Evolutionary conservation across 2,113 vertebrate species (phyloP), one percentile per base, ranked within the genome.

Genomic region (Eulemur rufifrons): DNA sequence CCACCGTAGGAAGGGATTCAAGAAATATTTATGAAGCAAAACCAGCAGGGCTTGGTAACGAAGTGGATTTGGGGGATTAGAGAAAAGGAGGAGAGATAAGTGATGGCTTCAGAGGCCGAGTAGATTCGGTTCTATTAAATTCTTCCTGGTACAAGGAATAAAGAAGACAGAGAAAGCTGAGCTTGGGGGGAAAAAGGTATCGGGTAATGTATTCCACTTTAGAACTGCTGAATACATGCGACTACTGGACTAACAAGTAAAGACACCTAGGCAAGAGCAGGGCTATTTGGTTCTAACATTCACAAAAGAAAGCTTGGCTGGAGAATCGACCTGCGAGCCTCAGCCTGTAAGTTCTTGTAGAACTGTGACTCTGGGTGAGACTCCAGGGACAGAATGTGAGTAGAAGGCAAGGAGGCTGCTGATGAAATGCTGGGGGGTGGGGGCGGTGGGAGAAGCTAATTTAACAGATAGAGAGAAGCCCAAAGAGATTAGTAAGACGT

Each of bases 51-150:
- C 27, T 66, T 37, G 42, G 59, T 74, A 68, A 93, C 34, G 54
- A 92, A 87, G 50, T 64, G 71, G 90, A 56, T 86, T 82, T 81
- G 66, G 20, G 32, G 90, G 18, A 80, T 76, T 74, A 88, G 64
- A 37, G 42, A 68, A 39, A 61, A 85, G 82, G 25, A 61, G 17
- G 32, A 29, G 47, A 80, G 21, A 87, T 39, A 47, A 85, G 69
- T 37, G 64, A 56, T 27, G 81, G 63, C 54, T 86, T 42, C 23
- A 80, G 82, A 93, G 15, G n/a, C n/a, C 18, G 45, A 81, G 37
- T 20, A 15, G 52, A 80, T 63, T 45, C 63, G 77, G 82, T 71
- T 71, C 64, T 21, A 59, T 93, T 80, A 37, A n/a, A 12, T 63
- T 61, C 71, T 20, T 88, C 74, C 18, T 8, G 61, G 42, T 54